phyloP scores from a whole-genome alignment of 2,888 invertebrate species.

The Rhagonycha fulva region DNA sequence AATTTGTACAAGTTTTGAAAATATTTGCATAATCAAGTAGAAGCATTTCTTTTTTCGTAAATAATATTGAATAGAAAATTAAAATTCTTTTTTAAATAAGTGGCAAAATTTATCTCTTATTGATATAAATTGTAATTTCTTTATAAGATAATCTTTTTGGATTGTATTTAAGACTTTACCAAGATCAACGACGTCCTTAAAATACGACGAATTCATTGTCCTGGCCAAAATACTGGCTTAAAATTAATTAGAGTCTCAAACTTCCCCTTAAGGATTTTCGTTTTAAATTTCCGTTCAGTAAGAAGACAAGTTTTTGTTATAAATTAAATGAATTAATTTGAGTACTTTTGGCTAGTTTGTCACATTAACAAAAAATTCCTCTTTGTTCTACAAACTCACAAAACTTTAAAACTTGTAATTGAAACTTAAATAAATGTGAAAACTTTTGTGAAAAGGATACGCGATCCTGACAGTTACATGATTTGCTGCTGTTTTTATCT shows the following conservation, averaged over 20 bases:
- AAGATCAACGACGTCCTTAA: conserved; percentile 15
- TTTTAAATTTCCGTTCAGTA: conserved; percentile 18
- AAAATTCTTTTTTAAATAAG: not conserved
- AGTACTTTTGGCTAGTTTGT: conserved; percentile 26
- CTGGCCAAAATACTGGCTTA: conserved; percentile 8
- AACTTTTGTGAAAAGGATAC: conserved; percentile 23
- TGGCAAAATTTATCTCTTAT: not conserved
- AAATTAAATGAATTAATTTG: conserved; percentile 24
- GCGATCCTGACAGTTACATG: conserved; percentile 21
- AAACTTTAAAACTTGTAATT: conserved; percentile 23
- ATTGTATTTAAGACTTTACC: not conserved
- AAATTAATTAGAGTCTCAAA: conserved; percentile 19
- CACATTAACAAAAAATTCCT: conserved; percentile 14
- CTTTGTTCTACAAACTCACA: conserved; percentile 6
- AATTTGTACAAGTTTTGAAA: not conserved
- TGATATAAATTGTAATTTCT: not conserved
- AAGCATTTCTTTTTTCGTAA: not conserved
- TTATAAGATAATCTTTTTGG: not conserved
- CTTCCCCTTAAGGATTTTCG: conserved; percentile 12
- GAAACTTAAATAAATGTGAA: conserved; percentile 29
- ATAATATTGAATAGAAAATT: not conserved
- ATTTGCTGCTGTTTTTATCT: conserved; percentile 16
- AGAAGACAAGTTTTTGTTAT: conserved; percentile 21
- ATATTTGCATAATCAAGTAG: not conserved
- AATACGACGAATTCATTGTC: conserved; percentile 11